phyloP scores from a whole-genome alignment of 2,113 vertebrate genomes.

The Siphamia tubifer region DNA sequence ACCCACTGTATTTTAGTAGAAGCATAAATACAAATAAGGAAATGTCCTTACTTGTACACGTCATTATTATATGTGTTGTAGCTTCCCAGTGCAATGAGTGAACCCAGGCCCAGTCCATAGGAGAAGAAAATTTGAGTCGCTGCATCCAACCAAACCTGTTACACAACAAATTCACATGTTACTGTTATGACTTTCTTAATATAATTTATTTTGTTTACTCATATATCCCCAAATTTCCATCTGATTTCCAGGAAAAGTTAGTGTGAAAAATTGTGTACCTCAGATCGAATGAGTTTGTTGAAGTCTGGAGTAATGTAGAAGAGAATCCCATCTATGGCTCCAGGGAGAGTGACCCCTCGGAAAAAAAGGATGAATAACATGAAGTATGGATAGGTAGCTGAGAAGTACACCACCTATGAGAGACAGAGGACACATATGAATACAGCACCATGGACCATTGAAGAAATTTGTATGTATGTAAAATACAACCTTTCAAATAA shows the following conservation, averaged over 20 bases:
- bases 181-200: neutral
- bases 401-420: conserved; percentile 91
- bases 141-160: conserved; percentile 90
- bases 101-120: conserved; percentile 89
- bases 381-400: conserved; percentile 91
- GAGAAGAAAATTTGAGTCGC: conserved; percentile 95
- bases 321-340: conserved; percentile 87
- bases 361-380: conserved; percentile 92
- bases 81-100: conserved; percentile 89
- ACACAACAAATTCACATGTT: neutral
- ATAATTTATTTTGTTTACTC: too few species aligned
- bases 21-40: neutral
- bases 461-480: too few species aligned
- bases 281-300: conserved; percentile 84
- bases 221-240: too few species aligned
- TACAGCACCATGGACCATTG: neutral
- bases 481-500: too few species aligned
- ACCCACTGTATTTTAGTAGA: too few species aligned
- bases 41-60: conserved; percentile 83
- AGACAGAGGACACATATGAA: neutral
- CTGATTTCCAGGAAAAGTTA: too few species aligned
- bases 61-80: conserved; percentile 91
- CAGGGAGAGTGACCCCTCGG: conserved; percentile 88
- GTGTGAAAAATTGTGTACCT: conserved; percentile 70
- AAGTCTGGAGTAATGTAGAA: conserved; percentile 93